Evolutionary conservation across 1,140 invertebrate genomes (phyloP).

Genomic region (Cydia splendana): DNA sequence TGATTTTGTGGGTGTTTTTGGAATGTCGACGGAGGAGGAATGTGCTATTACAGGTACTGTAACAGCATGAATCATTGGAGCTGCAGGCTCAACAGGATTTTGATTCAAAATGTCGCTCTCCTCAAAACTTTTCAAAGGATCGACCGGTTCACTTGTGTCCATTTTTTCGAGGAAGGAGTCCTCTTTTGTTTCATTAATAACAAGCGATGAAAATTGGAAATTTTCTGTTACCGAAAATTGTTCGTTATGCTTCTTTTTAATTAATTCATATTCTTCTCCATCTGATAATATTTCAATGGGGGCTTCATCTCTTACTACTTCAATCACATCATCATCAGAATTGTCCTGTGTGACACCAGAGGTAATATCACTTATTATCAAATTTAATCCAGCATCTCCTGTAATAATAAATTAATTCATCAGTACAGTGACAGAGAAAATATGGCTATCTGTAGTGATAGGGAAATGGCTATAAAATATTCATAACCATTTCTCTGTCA

Average conservation of each 20-base stretch:
- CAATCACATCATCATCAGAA: slow-evolving; percentile 75
- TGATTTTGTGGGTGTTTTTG: not conserved
- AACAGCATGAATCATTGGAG: slow-evolving; percentile 13
- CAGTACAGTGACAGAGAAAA: not conserved
- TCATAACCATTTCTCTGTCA: too few species aligned
- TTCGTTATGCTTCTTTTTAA: slow-evolving; percentile 40
- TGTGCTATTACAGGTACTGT: slow-evolving; percentile 24
- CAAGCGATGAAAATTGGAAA: slow-evolving; percentile 45
- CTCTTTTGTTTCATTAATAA: slow-evolving; percentile 26
- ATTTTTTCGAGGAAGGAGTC: slow-evolving; percentile 15
- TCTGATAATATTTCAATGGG: slow-evolving; percentile 74
- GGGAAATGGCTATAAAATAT: not conserved
- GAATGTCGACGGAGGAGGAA: not conserved
- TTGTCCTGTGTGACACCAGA: slow-evolving; percentile 45
- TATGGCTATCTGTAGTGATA: too few species aligned
- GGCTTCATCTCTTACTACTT: slow-evolving; percentile 72
- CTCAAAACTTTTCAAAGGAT: slow-evolving; percentile 13
- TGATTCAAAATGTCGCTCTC: not conserved
- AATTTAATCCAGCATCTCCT: slow-evolving; percentile 36
- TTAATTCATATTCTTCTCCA: slow-evolving; percentile 63
- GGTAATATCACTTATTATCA: slow-evolving; percentile 45
- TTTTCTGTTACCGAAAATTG: slow-evolving; percentile 36
- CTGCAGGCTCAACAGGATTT: not conserved
- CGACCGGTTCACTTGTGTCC: slow-evolving; percentile 24
- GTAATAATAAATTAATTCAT: slow-evolving; percentile 24